Conservation (phyloP, 2,888 invertebrate species). For the Octodonta nipae region DNA sequence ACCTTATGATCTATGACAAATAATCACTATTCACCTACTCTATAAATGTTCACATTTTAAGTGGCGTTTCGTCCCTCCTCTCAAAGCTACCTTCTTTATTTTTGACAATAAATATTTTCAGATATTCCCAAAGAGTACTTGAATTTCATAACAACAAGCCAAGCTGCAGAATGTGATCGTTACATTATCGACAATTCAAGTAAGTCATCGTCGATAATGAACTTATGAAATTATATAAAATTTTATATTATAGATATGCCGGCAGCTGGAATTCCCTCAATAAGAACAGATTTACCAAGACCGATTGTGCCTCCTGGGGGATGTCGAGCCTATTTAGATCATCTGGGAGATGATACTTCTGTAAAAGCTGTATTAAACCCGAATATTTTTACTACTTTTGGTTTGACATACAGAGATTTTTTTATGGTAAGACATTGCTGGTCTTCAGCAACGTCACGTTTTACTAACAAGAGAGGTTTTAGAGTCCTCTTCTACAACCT, state of each 20-base stretch:
- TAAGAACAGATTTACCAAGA: slow-evolving; percentile 21
- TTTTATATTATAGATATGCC: slow-evolving; percentile 17
- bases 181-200: slow-evolving; percentile 26
- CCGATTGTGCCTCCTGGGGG: slow-evolving; percentile 22
- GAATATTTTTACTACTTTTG: slow-evolving; percentile 35
- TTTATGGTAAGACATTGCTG: slow-evolving; percentile 24
- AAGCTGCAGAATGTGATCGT: slow-evolving; percentile 26
- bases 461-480: too few species aligned
- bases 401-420: slow-evolving; percentile 33
- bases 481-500: too few species aligned
- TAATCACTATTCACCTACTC: too few species aligned
- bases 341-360: slow-evolving; percentile 28
- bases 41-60: too few species aligned
- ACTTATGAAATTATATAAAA: too few species aligned
- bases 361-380: slow-evolving; percentile 32
- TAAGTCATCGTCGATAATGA: slow-evolving; percentile 11
- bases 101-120: slow-evolving; percentile 13
- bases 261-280: slow-evolving; percentile 25
- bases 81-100: not conserved
- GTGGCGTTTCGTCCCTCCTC: too few species aligned
- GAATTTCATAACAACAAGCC: slow-evolving; percentile 25
- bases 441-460: too few species aligned
- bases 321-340: slow-evolving; percentile 25
- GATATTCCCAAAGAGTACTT: slow-evolving; percentile 23
- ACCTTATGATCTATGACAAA: too few species aligned